Conservation (phyloP, 2,113 vertebrate species). For the Benitochromis conjunctus region DNA sequence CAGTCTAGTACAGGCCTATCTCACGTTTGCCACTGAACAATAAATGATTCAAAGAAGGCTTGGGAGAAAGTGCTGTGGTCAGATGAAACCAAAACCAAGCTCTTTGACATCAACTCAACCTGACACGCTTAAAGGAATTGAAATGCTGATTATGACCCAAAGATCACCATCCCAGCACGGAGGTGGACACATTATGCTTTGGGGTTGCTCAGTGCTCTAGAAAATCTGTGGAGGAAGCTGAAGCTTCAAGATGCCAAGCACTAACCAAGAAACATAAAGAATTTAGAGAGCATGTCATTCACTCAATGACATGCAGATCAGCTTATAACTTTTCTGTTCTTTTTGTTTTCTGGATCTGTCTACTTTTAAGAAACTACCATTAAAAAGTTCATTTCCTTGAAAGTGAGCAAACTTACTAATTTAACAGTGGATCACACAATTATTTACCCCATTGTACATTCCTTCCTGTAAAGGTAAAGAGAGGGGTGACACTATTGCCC, state of each 20-base stretch:
- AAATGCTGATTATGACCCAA: not conserved
- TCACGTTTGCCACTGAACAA: not conserved
- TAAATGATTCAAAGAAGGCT: not conserved
- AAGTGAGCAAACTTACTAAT: not conserved
- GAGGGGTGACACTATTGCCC: not conserved
- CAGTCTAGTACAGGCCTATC: not conserved
- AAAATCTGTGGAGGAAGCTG: not conserved
- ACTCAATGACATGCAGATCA: not conserved
- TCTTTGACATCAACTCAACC: not conserved
- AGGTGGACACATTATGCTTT: not conserved
- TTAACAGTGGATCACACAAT: not conserved
- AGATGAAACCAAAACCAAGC: not conserved
- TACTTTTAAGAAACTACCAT: not conserved
- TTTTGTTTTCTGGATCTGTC: accelerated
- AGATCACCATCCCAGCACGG: not conserved
- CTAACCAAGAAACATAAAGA: not conserved
- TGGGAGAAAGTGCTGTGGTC: not conserved
- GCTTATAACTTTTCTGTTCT: not conserved
- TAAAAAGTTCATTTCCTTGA: not conserved
- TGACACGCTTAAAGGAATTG: not conserved
- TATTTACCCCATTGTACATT: not conserved
- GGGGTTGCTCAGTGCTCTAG: not conserved
- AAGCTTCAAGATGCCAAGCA: not conserved
- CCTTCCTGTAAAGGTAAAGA: not conserved
- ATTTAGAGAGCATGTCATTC: not conserved